Conservation (phyloP, 1,140 invertebrate species). For the Probaryconus sp. region DNA sequence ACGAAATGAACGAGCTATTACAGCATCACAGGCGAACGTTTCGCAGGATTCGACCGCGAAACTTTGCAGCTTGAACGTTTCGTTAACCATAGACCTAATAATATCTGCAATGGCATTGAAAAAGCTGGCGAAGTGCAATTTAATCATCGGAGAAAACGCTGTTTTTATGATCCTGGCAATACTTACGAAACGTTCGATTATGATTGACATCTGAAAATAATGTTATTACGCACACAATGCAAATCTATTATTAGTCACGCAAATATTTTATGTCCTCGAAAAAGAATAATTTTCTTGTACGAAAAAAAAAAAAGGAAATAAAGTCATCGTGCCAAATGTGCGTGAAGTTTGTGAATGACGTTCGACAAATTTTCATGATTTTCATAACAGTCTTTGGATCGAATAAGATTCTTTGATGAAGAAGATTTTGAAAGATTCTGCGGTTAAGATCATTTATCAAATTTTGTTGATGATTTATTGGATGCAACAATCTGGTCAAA, state of each 20-base stretch:
- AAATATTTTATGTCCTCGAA: conserved; percentile 2
- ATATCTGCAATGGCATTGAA: conserved; percentile 50
- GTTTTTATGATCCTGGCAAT: conserved; percentile 20
- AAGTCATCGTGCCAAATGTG: too few relatives aligned
- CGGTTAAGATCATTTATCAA: too few relatives aligned
- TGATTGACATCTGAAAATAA: conserved; percentile 28
- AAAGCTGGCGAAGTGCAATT: conserved; percentile 45
- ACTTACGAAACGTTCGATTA: conserved; percentile 35
- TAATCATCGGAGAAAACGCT: conserved; percentile 38
- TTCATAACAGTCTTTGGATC: too few relatives aligned
- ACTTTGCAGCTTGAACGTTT: conserved; percentile 30
- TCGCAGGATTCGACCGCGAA: conserved; percentile 53
- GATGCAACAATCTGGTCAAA: too few relatives aligned
- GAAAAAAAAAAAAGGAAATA: too few relatives aligned
- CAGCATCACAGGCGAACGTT: conserved; percentile 36
- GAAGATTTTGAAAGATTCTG: too few relatives aligned
- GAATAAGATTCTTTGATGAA: too few relatives aligned
- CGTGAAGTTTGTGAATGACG: too few relatives aligned
- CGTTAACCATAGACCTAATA: conserved; percentile 55
- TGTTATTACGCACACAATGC: background rate
- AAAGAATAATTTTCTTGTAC: background rate
- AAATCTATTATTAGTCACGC: conserved; percentile 26
- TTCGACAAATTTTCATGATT: too few relatives aligned
- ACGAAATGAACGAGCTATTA: conserved; percentile 43
- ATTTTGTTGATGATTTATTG: too few relatives aligned